Percentiles rank a stretch among this genome's conserved stretches.
phyloP scores from a whole-genome alignment of 1,140 invertebrate species.

The Dryas iulia region DNA sequence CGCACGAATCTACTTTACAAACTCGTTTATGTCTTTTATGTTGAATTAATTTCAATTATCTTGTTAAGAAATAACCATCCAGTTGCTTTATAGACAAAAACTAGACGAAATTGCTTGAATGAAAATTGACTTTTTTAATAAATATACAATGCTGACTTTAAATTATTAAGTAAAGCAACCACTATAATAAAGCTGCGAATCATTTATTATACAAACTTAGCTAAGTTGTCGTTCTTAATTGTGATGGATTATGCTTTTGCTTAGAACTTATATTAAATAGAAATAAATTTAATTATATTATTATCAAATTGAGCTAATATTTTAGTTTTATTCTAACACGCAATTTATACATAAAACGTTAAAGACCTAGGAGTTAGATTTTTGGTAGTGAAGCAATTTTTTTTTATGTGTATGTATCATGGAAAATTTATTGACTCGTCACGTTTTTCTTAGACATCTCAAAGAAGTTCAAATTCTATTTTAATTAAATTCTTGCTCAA shows the following conservation, averaged over 20 bases:
- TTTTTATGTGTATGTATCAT: not conserved
- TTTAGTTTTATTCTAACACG: not conserved
- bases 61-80: not conserved
- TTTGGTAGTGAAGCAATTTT: too few relatives aligned
- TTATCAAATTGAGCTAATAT: conserved; percentile 1
- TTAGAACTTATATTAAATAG: conserved; percentile 2
- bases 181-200: conserved; percentile 28
- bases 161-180: conserved; percentile 2
- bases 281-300: conserved; percentile 1
- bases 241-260: conserved; percentile 37
- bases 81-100: not conserved
- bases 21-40: conserved; percentile 17
- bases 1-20: conserved; percentile 19
- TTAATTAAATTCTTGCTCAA: conserved; percentile 4
- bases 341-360: not conserved
- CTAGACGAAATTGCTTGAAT: too few relatives aligned
- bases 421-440: not conserved
- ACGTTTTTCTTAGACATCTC: not conserved
- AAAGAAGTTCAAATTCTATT: not conserved
- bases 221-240: conserved; percentile 32
- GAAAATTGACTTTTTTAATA: not conserved
- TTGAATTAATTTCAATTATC: conserved; percentile 13
- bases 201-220: conserved; percentile 28
- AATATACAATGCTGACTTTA: not conserved
- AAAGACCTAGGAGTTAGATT: not conserved